Percentiles rank a stretch among this genome's conserved stretches.
These are phyloP conservation scores for Drepanosiphum platanoidis DNA, from an alignment of 2,888 invertebrate genomes.

Conservation along the genomic window DNA sequence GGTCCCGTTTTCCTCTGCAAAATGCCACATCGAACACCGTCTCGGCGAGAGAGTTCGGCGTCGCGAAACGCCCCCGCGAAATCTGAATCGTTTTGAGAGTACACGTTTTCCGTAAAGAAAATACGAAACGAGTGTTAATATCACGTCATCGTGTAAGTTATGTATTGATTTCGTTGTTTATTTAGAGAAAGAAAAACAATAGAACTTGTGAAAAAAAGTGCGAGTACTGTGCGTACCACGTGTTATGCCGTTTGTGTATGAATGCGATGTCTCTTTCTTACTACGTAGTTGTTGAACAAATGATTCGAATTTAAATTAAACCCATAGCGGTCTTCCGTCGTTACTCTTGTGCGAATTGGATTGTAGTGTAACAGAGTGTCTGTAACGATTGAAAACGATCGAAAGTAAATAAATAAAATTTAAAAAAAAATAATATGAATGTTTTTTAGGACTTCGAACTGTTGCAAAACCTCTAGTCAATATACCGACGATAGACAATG, in stretches of 20 bases:
- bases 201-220: too few relatives aligned
- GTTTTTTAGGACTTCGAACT: constrained; percentile 38
- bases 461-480: constrained; percentile 33
- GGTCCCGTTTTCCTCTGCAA: not conserved
- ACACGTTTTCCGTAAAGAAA: too few relatives aligned
- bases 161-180: too few relatives aligned
- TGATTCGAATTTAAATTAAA: not conserved
- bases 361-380: not conserved
- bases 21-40: not conserved
- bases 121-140: too few relatives aligned
- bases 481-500: not conserved
- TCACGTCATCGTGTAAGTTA: too few relatives aligned
- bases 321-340: not conserved
- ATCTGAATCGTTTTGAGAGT: too few relatives aligned
- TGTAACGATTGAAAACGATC: too few relatives aligned
- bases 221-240: not conserved
- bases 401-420: not conserved
- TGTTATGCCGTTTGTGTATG: not conserved
- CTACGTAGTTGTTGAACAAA: not conserved
- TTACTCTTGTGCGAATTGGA: not conserved
- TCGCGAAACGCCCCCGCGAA: too few relatives aligned
- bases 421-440: not conserved
- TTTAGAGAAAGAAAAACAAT: too few relatives aligned
- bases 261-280: not conserved
- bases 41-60: not conserved